These are phyloP conservation scores for Diadema setosum DNA, from an alignment of 35 echinoderm and acorn worm species.

Conservation along the genomic window DNA sequence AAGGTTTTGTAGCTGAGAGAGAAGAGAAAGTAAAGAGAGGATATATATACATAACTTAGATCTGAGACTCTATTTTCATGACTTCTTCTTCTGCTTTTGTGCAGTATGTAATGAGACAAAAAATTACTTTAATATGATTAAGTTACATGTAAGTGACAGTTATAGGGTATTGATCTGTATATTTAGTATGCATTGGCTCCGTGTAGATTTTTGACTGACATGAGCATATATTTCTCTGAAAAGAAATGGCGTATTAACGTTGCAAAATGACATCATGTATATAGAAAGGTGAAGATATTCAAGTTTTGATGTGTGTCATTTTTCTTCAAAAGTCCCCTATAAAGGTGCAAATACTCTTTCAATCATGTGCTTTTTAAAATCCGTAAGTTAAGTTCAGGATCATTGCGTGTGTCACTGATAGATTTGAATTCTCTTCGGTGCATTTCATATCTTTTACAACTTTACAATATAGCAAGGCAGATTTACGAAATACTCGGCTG, in stretches of 20 bases:
- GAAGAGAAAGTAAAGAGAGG: not conserved
- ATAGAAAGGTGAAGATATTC: not conserved
- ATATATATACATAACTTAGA: not conserved
- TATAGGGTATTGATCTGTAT: not conserved
- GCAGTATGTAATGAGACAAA: not conserved
- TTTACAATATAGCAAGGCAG: too few relatives aligned
- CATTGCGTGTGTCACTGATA: too few relatives aligned
- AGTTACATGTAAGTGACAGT: not conserved
- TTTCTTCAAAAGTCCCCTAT: not conserved
- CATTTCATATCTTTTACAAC: too few relatives aligned
- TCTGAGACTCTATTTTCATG: not conserved
- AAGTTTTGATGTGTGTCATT: not conserved
- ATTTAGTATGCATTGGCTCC: conserved; percentile 2
- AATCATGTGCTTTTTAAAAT: not conserved
- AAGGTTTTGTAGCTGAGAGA: not conserved
- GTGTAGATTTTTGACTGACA: conserved; percentile 5
- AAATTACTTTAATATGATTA: not conserved
- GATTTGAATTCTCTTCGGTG: too few relatives aligned
- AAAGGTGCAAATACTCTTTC: not conserved
- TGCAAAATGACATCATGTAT: not conserved
- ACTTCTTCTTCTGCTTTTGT: not conserved
- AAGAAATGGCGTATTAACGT: not conserved
- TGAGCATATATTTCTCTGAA: not conserved
- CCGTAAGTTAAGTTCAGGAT: too few relatives aligned
- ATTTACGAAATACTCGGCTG: too few relatives aligned